Conservation (phyloP, 2,113 vertebrate genomes). For the Carassius auratus region DNA sequence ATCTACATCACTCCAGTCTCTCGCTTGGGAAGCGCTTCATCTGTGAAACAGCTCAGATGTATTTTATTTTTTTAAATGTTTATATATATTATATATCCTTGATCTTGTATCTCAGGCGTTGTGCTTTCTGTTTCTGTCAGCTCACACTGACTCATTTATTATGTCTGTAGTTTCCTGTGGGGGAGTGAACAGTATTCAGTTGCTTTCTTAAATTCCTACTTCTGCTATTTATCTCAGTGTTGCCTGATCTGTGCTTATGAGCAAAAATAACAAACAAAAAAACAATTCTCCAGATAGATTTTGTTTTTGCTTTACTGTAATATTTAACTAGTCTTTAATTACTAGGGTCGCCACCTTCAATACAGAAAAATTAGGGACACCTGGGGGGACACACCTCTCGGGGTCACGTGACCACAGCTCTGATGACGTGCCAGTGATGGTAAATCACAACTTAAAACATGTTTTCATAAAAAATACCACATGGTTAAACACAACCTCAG, state of each 20-base stretch:
- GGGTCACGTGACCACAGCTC: too few relatives aligned
- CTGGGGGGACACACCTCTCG: too few relatives aligned
- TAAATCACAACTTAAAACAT: too few relatives aligned
- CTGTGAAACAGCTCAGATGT: neutral
- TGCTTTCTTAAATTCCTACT: constrained; percentile 39
- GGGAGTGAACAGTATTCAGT: constrained; percentile 42
- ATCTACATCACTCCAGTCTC: neutral
- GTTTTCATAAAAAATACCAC: too few relatives aligned
- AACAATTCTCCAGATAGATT: neutral
- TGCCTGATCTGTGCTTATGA: neutral
- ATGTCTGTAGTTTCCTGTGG: constrained; percentile 57
- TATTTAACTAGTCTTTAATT: neutral
- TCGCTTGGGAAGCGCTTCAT: neutral
- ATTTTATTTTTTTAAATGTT: neutral
- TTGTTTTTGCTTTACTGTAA: neutral
- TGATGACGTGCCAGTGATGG: too few relatives aligned
- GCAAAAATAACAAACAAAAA: too few relatives aligned
- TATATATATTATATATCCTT: neutral
- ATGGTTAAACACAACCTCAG: too few relatives aligned
- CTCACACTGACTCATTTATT: constrained; percentile 47
- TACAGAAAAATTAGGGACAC: too few relatives aligned
- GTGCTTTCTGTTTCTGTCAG: constrained; percentile 33
- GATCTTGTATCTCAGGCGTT: neutral
- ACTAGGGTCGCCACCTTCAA: too few relatives aligned
- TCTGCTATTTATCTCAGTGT: constrained; percentile 52